These are phyloP conservation scores for Diarsia dahlii DNA, from an alignment of 2,888 invertebrate species.

Conservation along the genomic window DNA sequence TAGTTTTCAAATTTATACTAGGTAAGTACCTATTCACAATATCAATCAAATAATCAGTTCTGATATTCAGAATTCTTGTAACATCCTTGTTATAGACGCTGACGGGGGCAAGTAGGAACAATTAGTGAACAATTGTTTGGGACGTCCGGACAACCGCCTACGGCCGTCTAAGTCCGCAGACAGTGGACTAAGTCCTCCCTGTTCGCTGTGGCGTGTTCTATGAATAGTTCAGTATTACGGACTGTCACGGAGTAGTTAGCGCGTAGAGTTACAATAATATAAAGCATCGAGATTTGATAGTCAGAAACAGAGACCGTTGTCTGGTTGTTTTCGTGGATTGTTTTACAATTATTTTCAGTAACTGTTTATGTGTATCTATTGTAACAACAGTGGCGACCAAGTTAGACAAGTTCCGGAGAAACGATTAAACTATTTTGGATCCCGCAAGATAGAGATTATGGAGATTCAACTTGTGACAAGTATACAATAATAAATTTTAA, in stretches of 20 bases:
- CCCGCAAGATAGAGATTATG: too few species aligned
- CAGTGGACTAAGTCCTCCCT: conserved; percentile 59
- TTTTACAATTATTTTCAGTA: neutral
- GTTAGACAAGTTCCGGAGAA: neutral
- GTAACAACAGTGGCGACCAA: neutral
- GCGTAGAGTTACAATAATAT: conserved; percentile 6
- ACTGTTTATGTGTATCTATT: neutral
- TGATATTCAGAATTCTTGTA: conserved; percentile 56
- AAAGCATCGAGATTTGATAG: neutral
- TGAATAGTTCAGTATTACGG: conserved; percentile 63
- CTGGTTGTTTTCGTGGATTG: neutral
- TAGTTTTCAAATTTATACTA: conserved; percentile 56
- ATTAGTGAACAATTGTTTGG: conserved; percentile 73
- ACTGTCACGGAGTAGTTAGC: conserved; percentile 16
- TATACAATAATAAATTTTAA: too few species aligned
- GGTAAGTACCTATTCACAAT: conserved; percentile 44
- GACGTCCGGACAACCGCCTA: conserved; percentile 73
- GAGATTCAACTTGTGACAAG: neutral
- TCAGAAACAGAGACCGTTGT: neutral
- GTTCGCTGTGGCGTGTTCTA: conserved; percentile 48
- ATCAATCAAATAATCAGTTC: conserved; percentile 57
- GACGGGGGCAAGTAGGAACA: conserved; percentile 65
- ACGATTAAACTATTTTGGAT: neutral
- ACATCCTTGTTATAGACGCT: conserved; percentile 61
- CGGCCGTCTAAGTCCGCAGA: conserved; percentile 68